phyloP scores from a whole-genome alignment of 1,140 invertebrate species.

The Lordiphosa mommai region DNA sequence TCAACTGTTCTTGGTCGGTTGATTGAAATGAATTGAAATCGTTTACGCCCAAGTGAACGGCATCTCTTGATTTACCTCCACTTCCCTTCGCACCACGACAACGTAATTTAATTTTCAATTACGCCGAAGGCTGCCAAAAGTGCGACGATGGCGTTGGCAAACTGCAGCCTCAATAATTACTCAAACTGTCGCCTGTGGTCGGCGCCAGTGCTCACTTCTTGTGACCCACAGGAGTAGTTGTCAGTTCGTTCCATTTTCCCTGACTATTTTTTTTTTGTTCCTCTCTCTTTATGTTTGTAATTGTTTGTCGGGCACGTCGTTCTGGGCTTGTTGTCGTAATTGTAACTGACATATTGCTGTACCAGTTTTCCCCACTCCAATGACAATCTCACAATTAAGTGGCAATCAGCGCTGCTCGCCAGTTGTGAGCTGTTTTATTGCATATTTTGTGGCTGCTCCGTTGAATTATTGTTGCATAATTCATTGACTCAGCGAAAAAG shows the following conservation, averaged over 20 bases:
- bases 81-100: background rate
- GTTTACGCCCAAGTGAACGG: constrained; percentile 51
- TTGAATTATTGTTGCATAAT: constrained; percentile 70
- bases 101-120: constrained; percentile 74
- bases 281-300: constrained; percentile 26
- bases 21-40: constrained; percentile 51
- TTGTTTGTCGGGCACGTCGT: constrained; percentile 71
- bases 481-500: constrained; percentile 41
- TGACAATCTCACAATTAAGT: constrained; percentile 49
- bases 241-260: constrained; percentile 32
- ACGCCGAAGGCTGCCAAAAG: constrained; percentile 60
- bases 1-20: constrained; percentile 12
- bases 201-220: constrained; percentile 21
- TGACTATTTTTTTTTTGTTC: background rate
- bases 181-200: constrained; percentile 70
- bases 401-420: constrained; percentile 43
- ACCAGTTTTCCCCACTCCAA: constrained; percentile 6
- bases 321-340: constrained; percentile 46
- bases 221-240: background rate
- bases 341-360: constrained; percentile 64
- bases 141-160: constrained; percentile 38
- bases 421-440: constrained; percentile 32
- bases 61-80: constrained; percentile 23
- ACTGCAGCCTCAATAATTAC: constrained; percentile 72
- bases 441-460: constrained; percentile 32